Conservation (phyloP, 1,140 invertebrate genomes). For the Pectinophora gossypiella region DNA sequence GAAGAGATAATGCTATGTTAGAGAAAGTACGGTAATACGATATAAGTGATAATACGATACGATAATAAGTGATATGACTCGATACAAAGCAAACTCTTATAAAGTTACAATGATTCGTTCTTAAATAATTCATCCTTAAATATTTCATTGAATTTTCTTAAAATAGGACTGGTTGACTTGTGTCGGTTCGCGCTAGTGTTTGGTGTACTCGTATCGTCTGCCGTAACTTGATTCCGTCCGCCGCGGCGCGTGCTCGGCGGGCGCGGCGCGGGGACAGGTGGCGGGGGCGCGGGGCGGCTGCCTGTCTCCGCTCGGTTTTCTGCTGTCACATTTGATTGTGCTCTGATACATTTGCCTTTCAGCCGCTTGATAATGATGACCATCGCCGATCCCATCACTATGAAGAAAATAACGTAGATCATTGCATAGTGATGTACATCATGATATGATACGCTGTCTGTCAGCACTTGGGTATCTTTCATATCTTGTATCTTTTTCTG, state of each 20-base stretch:
- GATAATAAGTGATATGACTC: too few relatives aligned
- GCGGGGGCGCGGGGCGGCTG: background rate
- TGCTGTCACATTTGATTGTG: background rate
- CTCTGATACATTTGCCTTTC: background rate
- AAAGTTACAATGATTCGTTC: background rate
- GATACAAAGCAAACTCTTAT: too few relatives aligned
- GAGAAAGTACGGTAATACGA: too few relatives aligned
- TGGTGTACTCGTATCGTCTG: background rate
- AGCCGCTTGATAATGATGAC: background rate
- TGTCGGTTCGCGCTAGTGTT: background rate
- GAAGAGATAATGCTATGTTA: too few relatives aligned
- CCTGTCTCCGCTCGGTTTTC: background rate
- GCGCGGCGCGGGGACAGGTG: background rate
- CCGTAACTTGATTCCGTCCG: background rate
- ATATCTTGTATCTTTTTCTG: background rate
- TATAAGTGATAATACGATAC: too few relatives aligned
- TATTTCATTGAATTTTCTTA: background rate
- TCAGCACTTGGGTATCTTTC: background rate
- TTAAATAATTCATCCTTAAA: background rate
- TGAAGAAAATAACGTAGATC: background rate
- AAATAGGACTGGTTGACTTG: background rate
- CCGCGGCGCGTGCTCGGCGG: background rate
- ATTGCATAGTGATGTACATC: slow-evolving; percentile 1
- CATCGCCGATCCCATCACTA: background rate
- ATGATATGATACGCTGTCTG: background rate